Evolutionary conservation across 1,140 invertebrate genomes (phyloP).

Genomic region (Meteorus sp.): DNA sequence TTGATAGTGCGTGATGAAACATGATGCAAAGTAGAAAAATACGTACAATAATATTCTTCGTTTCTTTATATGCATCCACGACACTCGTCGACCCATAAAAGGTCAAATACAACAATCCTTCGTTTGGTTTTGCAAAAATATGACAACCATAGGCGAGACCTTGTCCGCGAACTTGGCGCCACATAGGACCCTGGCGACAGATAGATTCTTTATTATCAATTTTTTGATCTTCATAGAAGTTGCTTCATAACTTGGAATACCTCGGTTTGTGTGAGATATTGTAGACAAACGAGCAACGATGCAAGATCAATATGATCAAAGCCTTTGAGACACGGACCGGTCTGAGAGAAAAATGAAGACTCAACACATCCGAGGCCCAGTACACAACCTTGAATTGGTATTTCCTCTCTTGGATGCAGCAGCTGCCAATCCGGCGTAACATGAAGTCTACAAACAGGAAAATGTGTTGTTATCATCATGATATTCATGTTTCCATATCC

Average conservation of each 20-base stretch:
- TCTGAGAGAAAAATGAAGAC: slow-evolving; percentile 74
- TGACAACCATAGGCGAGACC: slow-evolving; percentile 82
- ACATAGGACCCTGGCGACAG: slow-evolving; percentile 77
- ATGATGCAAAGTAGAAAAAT: slow-evolving; percentile 30
- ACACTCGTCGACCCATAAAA: slow-evolving; percentile 77
- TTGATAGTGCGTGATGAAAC: no score
- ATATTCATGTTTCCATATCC: no score
- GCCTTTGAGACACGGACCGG: slow-evolving; percentile 66
- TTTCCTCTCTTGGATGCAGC: slow-evolving; percentile 42
- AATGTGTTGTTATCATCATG: slow-evolving; percentile 11
- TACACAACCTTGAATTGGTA: slow-evolving; percentile 60
- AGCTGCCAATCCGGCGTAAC: slow-evolving; percentile 60
- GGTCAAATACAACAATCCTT: slow-evolving; percentile 72
- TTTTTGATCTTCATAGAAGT: no score
- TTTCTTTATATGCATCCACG: slow-evolving; percentile 75
- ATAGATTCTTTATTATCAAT: slow-evolving; percentile 7
- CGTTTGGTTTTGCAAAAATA: slow-evolving; percentile 65
- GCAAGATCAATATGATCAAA: slow-evolving; percentile 70
- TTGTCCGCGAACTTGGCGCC: slow-evolving; percentile 80
- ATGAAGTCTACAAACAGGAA: slow-evolving; percentile 51
- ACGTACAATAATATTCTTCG: slow-evolving; percentile 74
- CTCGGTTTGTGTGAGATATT: slow-evolving; percentile 86
- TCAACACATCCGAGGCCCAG: slow-evolving; percentile 84
- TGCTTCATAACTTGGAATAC: no score
- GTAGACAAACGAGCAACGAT: slow-evolving; percentile 75